Evolutionary conservation across 2,888 invertebrate genomes (phyloP).

Genomic region (Leucozona laternaria): DNA sequence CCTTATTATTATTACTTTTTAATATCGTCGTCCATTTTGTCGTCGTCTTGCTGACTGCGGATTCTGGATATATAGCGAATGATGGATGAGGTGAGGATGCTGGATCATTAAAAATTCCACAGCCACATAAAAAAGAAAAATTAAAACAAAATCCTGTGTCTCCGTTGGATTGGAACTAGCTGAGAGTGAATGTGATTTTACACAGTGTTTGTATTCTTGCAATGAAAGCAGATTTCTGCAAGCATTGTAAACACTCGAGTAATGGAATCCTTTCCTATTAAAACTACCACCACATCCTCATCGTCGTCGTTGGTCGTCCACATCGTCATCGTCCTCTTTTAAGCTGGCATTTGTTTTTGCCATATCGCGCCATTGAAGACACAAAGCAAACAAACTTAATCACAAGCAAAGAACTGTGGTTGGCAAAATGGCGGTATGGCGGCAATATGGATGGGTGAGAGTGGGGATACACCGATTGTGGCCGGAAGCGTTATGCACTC

Average conservation of each 20-base stretch:
- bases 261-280: constrained; percentile 45
- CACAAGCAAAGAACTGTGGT: constrained; percentile 30
- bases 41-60: not conserved
- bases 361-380: constrained; percentile 54
- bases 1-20: constrained; percentile 54
- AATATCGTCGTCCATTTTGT: constrained; percentile 50
- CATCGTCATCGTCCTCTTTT: constrained; percentile 39
- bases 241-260: constrained; percentile 58
- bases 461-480: constrained; percentile 58
- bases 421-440: constrained; percentile 14
- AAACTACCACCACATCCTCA: constrained; percentile 6
- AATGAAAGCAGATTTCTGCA: constrained; percentile 51
- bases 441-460: constrained; percentile 1
- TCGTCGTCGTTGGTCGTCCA: not conserved
- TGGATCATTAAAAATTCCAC: constrained; percentile 68
- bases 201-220: constrained; percentile 38
- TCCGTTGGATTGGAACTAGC: not conserved
- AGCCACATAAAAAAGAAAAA: constrained; percentile 50
- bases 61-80: constrained; percentile 7
- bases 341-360: constrained; percentile 36
- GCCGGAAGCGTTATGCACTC: constrained; percentile 71
- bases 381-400: constrained; percentile 65
- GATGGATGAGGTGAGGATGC: constrained; percentile 24
- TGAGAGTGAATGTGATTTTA: constrained; percentile 4
- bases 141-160: constrained; percentile 39